Evolutionary conservation across 2,888 invertebrate genomes (phyloP).

Genomic region (Caenorhabditis imperialis): DNA sequence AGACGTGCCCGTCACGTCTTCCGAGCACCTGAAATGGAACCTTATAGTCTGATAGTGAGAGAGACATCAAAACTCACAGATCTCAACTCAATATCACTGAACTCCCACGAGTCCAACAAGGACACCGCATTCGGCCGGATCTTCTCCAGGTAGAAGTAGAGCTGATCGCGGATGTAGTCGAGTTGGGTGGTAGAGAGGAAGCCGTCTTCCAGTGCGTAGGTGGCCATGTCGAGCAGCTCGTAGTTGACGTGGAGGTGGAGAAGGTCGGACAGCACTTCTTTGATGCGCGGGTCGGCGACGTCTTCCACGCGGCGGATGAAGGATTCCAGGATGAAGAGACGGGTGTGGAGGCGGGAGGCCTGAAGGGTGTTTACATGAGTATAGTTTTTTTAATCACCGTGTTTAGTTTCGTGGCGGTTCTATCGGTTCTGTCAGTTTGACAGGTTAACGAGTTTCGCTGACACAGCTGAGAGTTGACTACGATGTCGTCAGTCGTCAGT

Average conservation of each 20-base stretch:
- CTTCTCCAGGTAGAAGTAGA: slow-evolving; percentile 80
- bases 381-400: too few species aligned
- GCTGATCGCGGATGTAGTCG: slow-evolving; percentile 59
- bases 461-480: too few species aligned
- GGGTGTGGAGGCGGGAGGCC: slow-evolving; percentile 57
- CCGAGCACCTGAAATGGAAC: slow-evolving; percentile 75
- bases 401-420: too few species aligned
- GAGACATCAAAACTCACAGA: slow-evolving; percentile 65
- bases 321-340: slow-evolving; percentile 55
- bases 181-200: slow-evolving; percentile 64
- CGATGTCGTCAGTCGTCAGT: too few species aligned
- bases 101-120: slow-evolving; percentile 91
- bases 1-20: slow-evolving; percentile 79
- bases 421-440: too few species aligned
- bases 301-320: slow-evolving; percentile 46
- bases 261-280: slow-evolving; percentile 83
- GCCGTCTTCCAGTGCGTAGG: slow-evolving; percentile 64
- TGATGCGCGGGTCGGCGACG: slow-evolving; percentile 28
- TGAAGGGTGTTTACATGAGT: slow-evolving; percentile 8
- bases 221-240: slow-evolving; percentile 52
- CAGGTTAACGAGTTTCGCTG: too few species aligned
- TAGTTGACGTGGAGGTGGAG: slow-evolving; percentile 84
- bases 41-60: too few species aligned
- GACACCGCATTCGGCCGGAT: slow-evolving; percentile 90
- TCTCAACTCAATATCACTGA: slow-evolving; percentile 79